Conservation (phyloP, 2,113 vertebrate species). For the Aegithalos caudatus region DNA sequence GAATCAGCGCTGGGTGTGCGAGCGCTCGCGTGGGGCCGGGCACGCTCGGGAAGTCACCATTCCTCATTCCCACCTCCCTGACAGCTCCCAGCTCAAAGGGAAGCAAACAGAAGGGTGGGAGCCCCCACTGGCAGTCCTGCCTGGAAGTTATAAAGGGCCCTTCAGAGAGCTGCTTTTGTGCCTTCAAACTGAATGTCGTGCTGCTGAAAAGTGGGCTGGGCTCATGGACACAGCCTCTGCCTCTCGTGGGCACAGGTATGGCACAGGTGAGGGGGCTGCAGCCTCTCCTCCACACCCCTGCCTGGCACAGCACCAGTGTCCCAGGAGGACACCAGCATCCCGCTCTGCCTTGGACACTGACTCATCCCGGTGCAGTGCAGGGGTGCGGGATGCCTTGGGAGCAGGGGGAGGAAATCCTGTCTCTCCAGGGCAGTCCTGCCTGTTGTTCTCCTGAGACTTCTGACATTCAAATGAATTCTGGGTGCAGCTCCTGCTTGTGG, state of each 20-base stretch:
- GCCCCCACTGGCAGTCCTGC: fast-evolving
- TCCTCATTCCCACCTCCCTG: neutral
- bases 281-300: no score
- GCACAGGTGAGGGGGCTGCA: neutral
- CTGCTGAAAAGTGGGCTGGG: neutral
- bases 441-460: neutral
- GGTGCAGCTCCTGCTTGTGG: neutral
- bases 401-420: neutral
- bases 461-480: no score
- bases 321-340: neutral
- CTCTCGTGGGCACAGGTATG: fast-evolving
- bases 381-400: neutral
- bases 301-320: neutral
- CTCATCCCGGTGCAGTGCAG: fast-evolving
- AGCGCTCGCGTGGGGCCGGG: neutral
- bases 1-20: neutral
- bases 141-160: neutral
- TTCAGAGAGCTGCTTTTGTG: neutral
- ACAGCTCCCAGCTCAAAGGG: neutral
- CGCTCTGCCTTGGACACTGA: neutral
- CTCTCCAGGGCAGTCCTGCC: neutral
- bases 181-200: neutral
- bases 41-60: neutral
- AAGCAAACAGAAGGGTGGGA: neutral
- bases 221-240: fast-evolving